These are phyloP conservation scores for Cyrtodaria siliqua DNA, from an alignment of 2,888 invertebrate genomes.

Conservation along the genomic window DNA sequence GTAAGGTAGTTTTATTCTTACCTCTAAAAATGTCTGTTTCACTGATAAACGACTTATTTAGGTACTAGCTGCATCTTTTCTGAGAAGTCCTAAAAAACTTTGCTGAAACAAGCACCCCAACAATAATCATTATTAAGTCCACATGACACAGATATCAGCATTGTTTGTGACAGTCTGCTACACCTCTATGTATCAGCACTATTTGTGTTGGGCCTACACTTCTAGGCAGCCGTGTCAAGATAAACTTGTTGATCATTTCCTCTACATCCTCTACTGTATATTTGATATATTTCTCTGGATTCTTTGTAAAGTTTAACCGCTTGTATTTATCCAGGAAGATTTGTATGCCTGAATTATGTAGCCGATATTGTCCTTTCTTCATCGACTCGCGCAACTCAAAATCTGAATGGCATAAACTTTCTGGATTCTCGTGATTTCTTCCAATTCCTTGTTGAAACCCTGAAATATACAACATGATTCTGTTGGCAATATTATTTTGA, in stretches of 20 bases:
- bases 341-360: slow-evolving; percentile 93
- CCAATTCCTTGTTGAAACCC: slow-evolving; percentile 98
- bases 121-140: no score
- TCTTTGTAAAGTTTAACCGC: slow-evolving; percentile 94
- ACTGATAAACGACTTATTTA: no score
- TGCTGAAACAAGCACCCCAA: no score
- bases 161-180: no score
- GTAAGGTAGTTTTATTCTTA: no score
- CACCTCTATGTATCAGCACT: no score
- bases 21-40: no score
- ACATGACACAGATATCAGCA: no score
- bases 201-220: no score
- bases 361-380: slow-evolving; percentile 94
- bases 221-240: slow-evolving; percentile 88
- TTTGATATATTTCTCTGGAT: slow-evolving; percentile 96
- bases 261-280: slow-evolving; percentile 95
- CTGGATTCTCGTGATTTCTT: slow-evolving; percentile 94
- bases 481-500: no score
- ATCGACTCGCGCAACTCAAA: slow-evolving; percentile 94
- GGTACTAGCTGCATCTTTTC: no score
- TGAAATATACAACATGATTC: slow-evolving; percentile 87
- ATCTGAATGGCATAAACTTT: slow-evolving; percentile 96
- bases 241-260: slow-evolving; percentile 93
- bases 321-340: slow-evolving; percentile 86
- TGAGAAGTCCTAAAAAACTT: no score